phyloP scores from a whole-genome alignment of 1,140 invertebrate species.

The Brachionus koreanus region DNA sequence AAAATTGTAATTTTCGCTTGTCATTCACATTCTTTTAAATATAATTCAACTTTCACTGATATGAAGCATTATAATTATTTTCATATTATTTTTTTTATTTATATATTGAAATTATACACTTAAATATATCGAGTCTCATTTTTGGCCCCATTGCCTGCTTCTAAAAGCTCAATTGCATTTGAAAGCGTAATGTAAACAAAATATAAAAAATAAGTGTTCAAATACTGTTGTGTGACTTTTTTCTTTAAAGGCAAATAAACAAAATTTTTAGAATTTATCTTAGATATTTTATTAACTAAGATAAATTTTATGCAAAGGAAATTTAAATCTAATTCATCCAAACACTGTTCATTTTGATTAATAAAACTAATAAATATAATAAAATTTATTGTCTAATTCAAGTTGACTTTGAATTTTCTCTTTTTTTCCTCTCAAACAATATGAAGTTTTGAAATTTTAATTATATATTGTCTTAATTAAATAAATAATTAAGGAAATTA shows the following conservation, averaged over 20 bases:
- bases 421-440: not conserved
- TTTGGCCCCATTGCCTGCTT: not conserved
- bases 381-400: not conserved
- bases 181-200: not conserved
- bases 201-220: not conserved
- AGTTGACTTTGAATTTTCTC: not conserved
- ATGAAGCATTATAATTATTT: slow-evolving; percentile 9
- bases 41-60: not conserved
- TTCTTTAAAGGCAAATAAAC: no score
- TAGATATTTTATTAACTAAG: not conserved
- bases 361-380: not conserved
- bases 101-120: slow-evolving; percentile 17
- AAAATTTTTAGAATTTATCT: no score
- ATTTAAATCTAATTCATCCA: not conserved
- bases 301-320: not conserved
- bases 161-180: not conserved
- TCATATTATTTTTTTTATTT: not conserved
- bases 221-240: not conserved
- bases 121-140: not conserved
- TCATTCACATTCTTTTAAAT: not conserved
- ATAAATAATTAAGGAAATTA: no score
- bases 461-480: no score
- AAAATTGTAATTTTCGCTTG: not conserved
- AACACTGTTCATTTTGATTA: not conserved
- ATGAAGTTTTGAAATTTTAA: not conserved